Base-by-base conservation (phyloP, 2,797 vertebrate species). In the Manis javanica region DNA sequence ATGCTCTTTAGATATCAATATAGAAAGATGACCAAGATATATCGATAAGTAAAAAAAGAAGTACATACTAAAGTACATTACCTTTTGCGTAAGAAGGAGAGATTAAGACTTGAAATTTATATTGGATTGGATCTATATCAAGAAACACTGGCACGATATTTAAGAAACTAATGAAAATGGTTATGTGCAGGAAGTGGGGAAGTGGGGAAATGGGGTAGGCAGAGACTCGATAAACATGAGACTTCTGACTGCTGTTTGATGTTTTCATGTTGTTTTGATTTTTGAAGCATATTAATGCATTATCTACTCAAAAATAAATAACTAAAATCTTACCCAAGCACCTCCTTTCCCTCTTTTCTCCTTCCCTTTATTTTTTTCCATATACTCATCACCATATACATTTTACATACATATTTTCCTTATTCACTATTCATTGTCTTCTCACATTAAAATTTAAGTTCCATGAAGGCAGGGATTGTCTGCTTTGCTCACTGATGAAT, bases 391-490 rank as follows among this genome's bases (percentile, higher is more conserved):
- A 37, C 12, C 51, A 88, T 29, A 63, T 24, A 66, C 81, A 71
- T 39, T 37, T 1, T 55, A 29, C 29, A 21, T 55, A 29, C 29
- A 21, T 31, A 51, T 57, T 90, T 85, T 51, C 82, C 59, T 83
- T 46, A 69, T 31, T 86, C 61, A 39, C 21, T 83, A 24, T n/a
- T 83, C 24, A 55, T 16, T 83, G 19, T 94, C 26, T 90, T 53
- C 23, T n/a, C n/a, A n/a, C 49, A 82, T 69, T 34, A 78, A 93
- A 87, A 77, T 59, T 72, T 46, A 92, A 82, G 86, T 78, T 64
- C 51, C 42, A 53, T 18, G 1, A 95, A 89, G 51, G 12, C 42
- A 90, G 9, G 16, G 21, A 55, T 59, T 77, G 94, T 74, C 55
- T 91, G 18, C 72, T 71, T 39, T 91, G 75, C 87, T 92, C 71